These are phyloP conservation scores for Thalassophryne amazonica DNA, from an alignment of 2,797 vertebrate species.

Conservation along the genomic window DNA sequence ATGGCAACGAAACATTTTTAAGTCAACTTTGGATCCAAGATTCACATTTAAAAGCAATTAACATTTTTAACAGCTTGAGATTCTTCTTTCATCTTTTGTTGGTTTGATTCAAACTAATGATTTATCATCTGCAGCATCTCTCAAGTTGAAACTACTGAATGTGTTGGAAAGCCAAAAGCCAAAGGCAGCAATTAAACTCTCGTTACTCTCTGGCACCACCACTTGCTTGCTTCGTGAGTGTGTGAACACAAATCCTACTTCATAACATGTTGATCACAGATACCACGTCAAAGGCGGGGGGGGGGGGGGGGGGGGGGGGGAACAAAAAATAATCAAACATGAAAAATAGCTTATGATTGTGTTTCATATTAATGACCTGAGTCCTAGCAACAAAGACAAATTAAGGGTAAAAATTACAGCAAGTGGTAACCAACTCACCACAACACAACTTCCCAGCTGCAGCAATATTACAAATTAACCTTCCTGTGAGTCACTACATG, in stretches of 20 bases:
- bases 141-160: slow-evolving; percentile 29
- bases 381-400: background rate
- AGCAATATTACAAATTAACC: too few species aligned
- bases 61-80: background rate
- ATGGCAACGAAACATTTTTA: background rate
- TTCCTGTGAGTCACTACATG: background rate
- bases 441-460: too few species aligned
- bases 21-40: background rate
- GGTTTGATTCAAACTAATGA: slow-evolving; percentile 19
- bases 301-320: too few species aligned
- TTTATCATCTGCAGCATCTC: slow-evolving; percentile 22
- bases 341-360: background rate
- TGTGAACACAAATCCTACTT: slow-evolving; percentile 9
- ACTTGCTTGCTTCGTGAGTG: slow-evolving; percentile 1
- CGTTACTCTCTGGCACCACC: slow-evolving; percentile 63
- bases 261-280: slow-evolving; percentile 8
- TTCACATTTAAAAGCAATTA: too few species aligned
- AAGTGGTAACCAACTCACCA: background rate
- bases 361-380: background rate
- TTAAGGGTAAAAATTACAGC: slow-evolving; percentile 1
- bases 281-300: background rate
- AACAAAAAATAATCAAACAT: background rate
- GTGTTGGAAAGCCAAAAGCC: slow-evolving; percentile 55
- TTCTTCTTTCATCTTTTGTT: slow-evolving; percentile 2
- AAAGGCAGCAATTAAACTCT: slow-evolving; percentile 66